These are phyloP conservation scores for Pipistrellus nathusii DNA, from an alignment of 2,797 vertebrate genomes.

Conservation along the genomic window DNA sequence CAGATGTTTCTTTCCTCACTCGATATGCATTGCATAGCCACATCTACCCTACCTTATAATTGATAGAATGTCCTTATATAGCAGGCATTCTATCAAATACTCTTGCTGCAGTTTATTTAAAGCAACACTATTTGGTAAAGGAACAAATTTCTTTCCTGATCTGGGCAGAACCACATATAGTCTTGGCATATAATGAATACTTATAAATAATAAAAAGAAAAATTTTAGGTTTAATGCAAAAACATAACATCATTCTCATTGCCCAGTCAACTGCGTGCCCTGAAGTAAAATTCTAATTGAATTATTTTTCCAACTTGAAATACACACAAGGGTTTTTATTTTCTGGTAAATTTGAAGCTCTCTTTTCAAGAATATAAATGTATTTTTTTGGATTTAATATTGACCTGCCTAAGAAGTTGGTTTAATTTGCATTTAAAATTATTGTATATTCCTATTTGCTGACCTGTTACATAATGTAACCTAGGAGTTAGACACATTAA, in stretches of 20 bases:
- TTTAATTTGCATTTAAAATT: slow-evolving; percentile 38
- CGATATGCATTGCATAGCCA: background rate
- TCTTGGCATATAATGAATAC: slow-evolving; percentile 26
- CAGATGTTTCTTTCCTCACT: slow-evolving; percentile 17
- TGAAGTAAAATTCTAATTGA: slow-evolving; percentile 42
- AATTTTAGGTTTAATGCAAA: slow-evolving; percentile 25
- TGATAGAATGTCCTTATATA: background rate
- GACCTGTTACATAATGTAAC: background rate
- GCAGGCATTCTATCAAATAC: background rate
- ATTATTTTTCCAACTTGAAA: slow-evolving; percentile 41
- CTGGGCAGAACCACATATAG: background rate
- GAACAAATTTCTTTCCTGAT: slow-evolving; percentile 20
- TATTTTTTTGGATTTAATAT: slow-evolving; percentile 2
- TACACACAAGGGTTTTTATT: background rate
- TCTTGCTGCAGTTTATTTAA: background rate
- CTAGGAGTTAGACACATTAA: background rate
- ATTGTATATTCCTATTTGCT: background rate
- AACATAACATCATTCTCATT: background rate
- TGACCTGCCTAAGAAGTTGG: background rate
- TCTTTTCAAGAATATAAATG: slow-evolving; percentile 37
- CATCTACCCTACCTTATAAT: background rate
- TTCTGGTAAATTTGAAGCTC: background rate
- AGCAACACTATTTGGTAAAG: background rate
- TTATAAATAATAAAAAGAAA: slow-evolving; percentile 52
- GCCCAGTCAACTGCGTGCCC: background rate